Base-by-base conservation (phyloP, 2,113 vertebrate species). In the Semnornis frantzii region DNA sequence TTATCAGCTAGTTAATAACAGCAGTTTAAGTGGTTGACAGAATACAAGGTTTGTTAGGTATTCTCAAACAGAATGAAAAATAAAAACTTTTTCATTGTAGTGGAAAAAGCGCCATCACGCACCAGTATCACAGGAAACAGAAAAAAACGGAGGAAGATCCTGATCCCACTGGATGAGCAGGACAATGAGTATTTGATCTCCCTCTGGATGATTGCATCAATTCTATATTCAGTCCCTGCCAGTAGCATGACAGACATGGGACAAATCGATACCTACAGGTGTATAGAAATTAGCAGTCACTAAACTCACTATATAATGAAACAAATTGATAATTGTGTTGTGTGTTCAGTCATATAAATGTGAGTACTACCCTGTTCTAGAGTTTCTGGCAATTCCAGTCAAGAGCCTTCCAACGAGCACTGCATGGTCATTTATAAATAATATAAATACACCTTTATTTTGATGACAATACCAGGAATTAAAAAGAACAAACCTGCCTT, bases 1-100 rank as follows among this genome's bases (percentile, higher is more conserved):
- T 89, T 96, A 95, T 64, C 86, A 89, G 46, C 46, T 70, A 58
- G 89, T 90, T 94, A 85, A 60, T 28, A 91, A 83, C 82, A 89
- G 64, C 60, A 70, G 59, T 78, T 88, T 55, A 73, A 60, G 42
- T 20, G 70, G 76, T 78, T 0, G 0, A 77, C 82, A 86, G 57
- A 87, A 84, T 12, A n/a, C 30, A 80, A 55, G 37, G 8, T 25
- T 60, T 65, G 12, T 75, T 33, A 70, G 85, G 68, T 27, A 31
- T 52, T 58, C 31, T 30, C 2, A 5, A 71, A 52, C 6, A 31
- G n/a, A 84, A 73, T 33, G 15, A 70, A 54, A 74, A 86, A 70
- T 6, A 16, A 28, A 80, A 82, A 27, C 31, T 27, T 54, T 69
- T 70, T 70, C 33, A 39, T 46, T 28, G 16, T 2, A 23, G 37